A percentile compares a stretch with the other conserved stretches of the same genome.
Evolutionary conservation across 2,113 vertebrate genomes (phyloP).

Genomic region (Aphelocoma coerulescens): DNA sequence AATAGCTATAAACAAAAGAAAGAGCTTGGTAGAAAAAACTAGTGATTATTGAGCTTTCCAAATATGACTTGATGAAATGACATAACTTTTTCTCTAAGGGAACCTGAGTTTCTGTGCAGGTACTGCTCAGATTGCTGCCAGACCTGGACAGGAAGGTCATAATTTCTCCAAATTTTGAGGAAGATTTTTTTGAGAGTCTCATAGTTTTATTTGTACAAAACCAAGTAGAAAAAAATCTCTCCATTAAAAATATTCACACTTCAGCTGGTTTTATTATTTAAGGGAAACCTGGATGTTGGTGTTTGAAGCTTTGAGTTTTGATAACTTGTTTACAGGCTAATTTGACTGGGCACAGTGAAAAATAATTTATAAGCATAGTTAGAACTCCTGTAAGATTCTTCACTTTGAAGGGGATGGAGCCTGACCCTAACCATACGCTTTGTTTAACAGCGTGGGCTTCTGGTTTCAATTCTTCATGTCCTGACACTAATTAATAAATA

Average conservation of each 20-base stretch:
- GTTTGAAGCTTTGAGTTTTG: not conserved
- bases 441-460: accelerated
- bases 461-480: not conserved
- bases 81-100: not conserved
- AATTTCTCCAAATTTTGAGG: not conserved
- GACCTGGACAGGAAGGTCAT: not conserved
- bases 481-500: not conserved
- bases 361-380: not conserved
- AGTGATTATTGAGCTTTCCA: not conserved
- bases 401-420: not conserved
- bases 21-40: not conserved
- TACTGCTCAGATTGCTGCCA: not conserved
- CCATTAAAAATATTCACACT: not conserved
- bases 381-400: not conserved
- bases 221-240: not conserved
- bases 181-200: not conserved
- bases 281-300: not conserved
- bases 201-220: not conserved
- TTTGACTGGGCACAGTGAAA: not conserved
- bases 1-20: not conserved
- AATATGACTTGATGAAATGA: not conserved
- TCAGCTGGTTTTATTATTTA: not conserved
- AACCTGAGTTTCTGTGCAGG: not conserved
- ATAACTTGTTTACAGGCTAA: not conserved
- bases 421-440: not conserved